Base-by-base conservation (phyloP, 2,797 vertebrate genomes). In the Cynopterus sphinx region DNA sequence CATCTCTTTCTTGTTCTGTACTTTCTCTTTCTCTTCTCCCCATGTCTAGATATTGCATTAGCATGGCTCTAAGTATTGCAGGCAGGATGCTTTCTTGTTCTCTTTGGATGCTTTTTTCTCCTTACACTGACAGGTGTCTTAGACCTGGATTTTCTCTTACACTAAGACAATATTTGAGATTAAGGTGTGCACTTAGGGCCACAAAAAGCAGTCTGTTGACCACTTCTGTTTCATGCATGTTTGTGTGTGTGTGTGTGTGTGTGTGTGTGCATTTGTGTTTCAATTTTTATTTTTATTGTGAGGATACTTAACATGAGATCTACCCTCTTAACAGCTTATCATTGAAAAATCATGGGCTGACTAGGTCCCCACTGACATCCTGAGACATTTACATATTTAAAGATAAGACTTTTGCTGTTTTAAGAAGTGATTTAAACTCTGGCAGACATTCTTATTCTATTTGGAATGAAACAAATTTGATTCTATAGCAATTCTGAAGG, bases 401-500 rank as follows among this genome's bases (percentile, higher is more conserved):
- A 55, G n/a, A 87, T 63, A 67, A 75, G 21, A 24, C 65, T 74
- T 94, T 96, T 92, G 21, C n/a, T 88, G 5, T 3, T 95, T 94
- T 90, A 11, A 83, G 36, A n/a, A 68, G 33, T 83, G 74, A 83
- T 67, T 90, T 85, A 75, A 96, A 87, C 41, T 46, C 46, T 2
- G 82, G n/a, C 9, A 71, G 51, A 9, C 53, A 61, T 71, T 6
- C 4, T 65, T 84, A 87, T 74, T 95, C 21, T 36, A 61, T 96
- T 96, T 91, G 11, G 53, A 88, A 70, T 21, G 39, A 96, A 85
- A 49, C 12, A 78, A 96, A 73, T 95, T 9, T 63, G 13, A 87
- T 79, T 88, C 33, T 91, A 49, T 79, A 86, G 68, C 63, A 94
- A 87, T 93, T 96, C 22, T 21, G 83, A 84, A 95, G 22, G 6